Evolutionary conservation across 2,113 vertebrate species (phyloP), one percentile per base, ranked within the genome.

Genomic region (Bos javanicus): DNA sequence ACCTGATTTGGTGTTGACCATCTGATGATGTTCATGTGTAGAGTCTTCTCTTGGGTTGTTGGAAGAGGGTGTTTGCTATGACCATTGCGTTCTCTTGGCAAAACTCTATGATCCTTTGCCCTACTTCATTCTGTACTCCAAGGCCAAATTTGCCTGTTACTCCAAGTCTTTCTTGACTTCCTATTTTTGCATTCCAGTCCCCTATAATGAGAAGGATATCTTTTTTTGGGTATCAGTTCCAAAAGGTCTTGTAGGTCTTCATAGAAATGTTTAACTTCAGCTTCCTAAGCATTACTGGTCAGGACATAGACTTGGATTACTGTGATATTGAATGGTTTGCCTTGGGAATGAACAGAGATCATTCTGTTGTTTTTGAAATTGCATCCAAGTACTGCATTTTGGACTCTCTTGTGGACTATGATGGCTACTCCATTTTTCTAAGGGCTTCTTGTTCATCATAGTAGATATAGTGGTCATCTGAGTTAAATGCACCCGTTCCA

Each of bases 161-260:
- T 19, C 8, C 64, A 19, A 8, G 9, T 67, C 2, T 67, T 36
- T 36, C 4, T 10, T 67, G 33, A 36, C n/a, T 36, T 67, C n/a
- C n/a, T 36, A 36, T 4, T 67, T 67, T 11, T 36, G 64, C 64
- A 67, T 67, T 36, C 17, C 33, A 36, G 8, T 67, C 33, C 64
- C n/a, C n/a, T 36, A n/a, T 36, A 36, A 21, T 36, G 17, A 5
- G 36, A 36, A 67, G 17, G 64, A 11, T 2, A 67, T 36, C 56
- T 25, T 59, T 48, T 36, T 21, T 10, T 0, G 1, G 1, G 17
- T 67, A 19, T 36, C 9, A 36, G 17, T 67, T 67, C 17, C 9
- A 36, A 67, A 67, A 36, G 17, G 5, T 36, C n/a, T 67, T 67
- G 64, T 67, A 67, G 62, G 62, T n/a, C 33, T 67, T n/a, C 33